Evolutionary conservation across 2,888 invertebrate genomes (phyloP), one percentile per base, ranked within the genome.

Genomic region (Oegoconia quadripuncta): DNA sequence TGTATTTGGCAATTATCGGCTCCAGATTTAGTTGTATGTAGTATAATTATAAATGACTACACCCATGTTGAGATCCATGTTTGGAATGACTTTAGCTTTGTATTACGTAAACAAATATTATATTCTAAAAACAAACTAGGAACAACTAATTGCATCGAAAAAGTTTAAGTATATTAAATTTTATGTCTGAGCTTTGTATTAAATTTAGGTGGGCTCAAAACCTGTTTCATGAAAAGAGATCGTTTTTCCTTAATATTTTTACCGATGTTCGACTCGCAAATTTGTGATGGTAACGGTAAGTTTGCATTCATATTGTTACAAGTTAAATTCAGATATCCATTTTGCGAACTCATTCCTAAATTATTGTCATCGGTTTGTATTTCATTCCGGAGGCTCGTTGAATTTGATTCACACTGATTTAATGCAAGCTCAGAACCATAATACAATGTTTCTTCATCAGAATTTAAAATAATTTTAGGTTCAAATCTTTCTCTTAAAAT

Each of bases 401-500:
- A 56, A 46, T 71, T 71, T 25, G 59, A 45, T 37, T 78, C 76
- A 18, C 55, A 47, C 33, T 63, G 56, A 39, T 61, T 66, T 26
- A 66, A 60, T 36, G 59, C 61, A 50, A 64, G 79, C 46, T 83
- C 82, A 33, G 75, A 65, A 37, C 74, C 74, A 40, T 74, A 71
- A 49, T 76, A 88, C 38, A 88, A 59, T 28, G 76, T 72, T 72
- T 87, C 88, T 67, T 86, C 84, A 50, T 88, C 87, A 0, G 83
- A 83, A 59, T 79, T 69, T 32, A 76, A 62, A 42, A 75, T 75
- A 18, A 58, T 40, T 59, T 81, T 83, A 14, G 89, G 88, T 64
- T 90, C 90, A 64, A 90, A 90, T 44, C 81, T 83, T 54, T 90
- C 90, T 51, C 90, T 77, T 12, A 90, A 59, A 39, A 90, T 77